Evolutionary conservation across 2,797 vertebrate species (phyloP), one percentile per base, ranked within the genome.

Genomic region (Cossypha heuglini): DNA sequence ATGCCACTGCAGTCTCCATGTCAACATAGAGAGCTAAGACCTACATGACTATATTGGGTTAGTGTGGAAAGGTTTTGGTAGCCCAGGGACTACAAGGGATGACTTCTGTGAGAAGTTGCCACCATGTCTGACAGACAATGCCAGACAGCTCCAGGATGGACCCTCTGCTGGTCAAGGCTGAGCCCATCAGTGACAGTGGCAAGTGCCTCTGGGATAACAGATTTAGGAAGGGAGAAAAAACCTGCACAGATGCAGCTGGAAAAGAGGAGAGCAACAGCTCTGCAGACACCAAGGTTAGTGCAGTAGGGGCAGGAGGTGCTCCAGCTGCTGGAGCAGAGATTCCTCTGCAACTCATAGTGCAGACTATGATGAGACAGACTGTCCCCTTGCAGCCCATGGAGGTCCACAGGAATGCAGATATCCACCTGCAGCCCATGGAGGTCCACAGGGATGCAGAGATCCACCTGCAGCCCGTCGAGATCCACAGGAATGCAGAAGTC

Each of bases 261-360:
- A 76, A 35, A 76, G 17, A 71, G 35, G 35, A 48, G 7, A 66
- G 20, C 28, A 66, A 33, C 35, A 38, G 16, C 9, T 64, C 31
- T 54, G n/a, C 40, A 71, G n/a, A 33, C 35, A 59, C 17, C 31
- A 58, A 43, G 43, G 10, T 74, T 18, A 46, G 11, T n/a, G 45
- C 33, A 86, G 33, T 21, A 81, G 38, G 11, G 9, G 35, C 16
- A 43, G 35, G 28, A 82, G 24, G 20, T 33, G 52, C 20, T 48
- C 14, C 58, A 48, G 16, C 14, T 19, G 35, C 40, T 13, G 4
- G 24, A 59, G 46, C 46, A 59, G 52, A 64, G 22, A 48, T 38
- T 66, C 45, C 29, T 63, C 28, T 38, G 40, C 35, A 54, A 51
- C 13, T 51, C 0, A 0, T 4, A 20, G n/a, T n/a, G 18, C 37